Percentiles rank a stretch among this genome's conserved stretches.
These are phyloP conservation scores for Crossocerus cetratus DNA, from an alignment of 2,888 invertebrate genomes.

Conservation along the genomic window DNA sequence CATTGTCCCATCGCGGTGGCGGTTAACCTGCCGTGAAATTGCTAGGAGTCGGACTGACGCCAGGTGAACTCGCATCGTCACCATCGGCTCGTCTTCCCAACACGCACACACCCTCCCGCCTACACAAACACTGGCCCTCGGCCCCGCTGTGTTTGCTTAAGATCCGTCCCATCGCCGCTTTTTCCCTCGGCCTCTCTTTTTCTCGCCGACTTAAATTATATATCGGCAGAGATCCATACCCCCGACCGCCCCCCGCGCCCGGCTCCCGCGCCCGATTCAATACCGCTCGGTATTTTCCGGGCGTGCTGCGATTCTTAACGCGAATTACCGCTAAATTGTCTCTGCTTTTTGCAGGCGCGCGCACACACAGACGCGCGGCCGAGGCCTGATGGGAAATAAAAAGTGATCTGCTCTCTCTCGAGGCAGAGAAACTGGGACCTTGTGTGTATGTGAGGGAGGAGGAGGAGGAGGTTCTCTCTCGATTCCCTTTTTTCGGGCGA, in stretches of 20 bases:
- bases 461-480: background rate
- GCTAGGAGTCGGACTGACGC: conserved; percentile 72
- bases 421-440: no score
- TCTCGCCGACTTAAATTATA: no score
- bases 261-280: background rate
- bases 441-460: background rate
- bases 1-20: conserved; percentile 72
- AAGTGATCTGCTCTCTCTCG: no score
- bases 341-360: background rate
- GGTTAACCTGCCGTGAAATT: conserved; percentile 75
- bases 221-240: no score
- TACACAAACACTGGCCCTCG: background rate
- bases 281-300: background rate
- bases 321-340: conserved; percentile 2
- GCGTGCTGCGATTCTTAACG: conserved; percentile 3
- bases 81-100: conserved; percentile 62
- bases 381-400: no score
- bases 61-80: conserved; percentile 69
- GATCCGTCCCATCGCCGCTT: conserved; percentile 23
- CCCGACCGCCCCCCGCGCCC: background rate
- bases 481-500: conserved; percentile 5
- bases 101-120: conserved; percentile 5
- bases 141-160: conserved; percentile 29
- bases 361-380: background rate
- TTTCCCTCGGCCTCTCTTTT: background rate